A percentile compares a stretch with the other conserved stretches of the same genome.
phyloP scores from a whole-genome alignment of 2,113 vertebrate genomes.

The Corythornis madagascariensis region DNA sequence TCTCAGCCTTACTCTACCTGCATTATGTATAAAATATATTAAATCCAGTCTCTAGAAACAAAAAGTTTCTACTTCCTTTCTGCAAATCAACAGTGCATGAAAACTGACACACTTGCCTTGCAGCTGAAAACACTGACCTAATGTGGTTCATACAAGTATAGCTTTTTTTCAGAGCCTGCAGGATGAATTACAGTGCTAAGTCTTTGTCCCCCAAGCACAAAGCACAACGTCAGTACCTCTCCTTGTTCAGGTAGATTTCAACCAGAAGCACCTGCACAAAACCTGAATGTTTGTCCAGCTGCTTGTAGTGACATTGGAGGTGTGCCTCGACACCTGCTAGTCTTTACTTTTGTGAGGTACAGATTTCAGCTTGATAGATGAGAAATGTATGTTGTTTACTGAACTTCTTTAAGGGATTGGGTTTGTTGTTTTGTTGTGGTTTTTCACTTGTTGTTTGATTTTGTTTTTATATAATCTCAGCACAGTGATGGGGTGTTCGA shows the following conservation, averaged over 20 bases:
- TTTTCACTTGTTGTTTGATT: no score
- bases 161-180: background rate
- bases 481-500: background rate
- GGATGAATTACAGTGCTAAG: background rate
- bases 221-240: background rate
- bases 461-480: background rate
- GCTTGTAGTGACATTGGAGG: background rate
- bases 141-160: background rate
- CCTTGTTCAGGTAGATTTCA: background rate
- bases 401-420: background rate
- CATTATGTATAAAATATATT: background rate
- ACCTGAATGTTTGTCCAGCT: background rate
- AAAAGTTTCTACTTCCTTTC: background rate
- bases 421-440: no score
- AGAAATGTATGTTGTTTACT: background rate
- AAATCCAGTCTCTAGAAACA: background rate
- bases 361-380: background rate
- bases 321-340: background rate
- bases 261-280: background rate
- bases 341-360: background rate
- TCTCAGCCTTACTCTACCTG: background rate
- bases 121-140: background rate
- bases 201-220: rapidly evolving
- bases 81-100: background rate
- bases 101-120: background rate